Conservation (phyloP, 2,797 vertebrate genomes). For the Triplophysa bombifrons region DNA sequence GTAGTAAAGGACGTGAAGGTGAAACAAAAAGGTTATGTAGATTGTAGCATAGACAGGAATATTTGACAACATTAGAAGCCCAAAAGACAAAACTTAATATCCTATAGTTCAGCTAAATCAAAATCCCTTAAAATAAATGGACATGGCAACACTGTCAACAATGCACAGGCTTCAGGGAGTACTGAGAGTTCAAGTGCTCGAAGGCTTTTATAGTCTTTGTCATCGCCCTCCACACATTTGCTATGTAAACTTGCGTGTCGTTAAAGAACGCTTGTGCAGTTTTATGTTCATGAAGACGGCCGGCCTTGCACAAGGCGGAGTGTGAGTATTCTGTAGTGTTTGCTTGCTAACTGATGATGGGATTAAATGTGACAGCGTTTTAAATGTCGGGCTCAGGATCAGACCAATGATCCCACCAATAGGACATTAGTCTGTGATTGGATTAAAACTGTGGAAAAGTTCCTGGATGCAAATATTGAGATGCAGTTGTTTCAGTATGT, state of each 20-base stretch:
- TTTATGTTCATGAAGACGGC: constrained; percentile 51
- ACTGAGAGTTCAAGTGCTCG: constrained; percentile 27
- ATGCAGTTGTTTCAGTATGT: too few relatives aligned
- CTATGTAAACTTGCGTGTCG: constrained; percentile 18
- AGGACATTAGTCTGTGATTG: not conserved
- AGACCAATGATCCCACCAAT: not conserved
- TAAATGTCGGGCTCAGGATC: constrained; percentile 30
- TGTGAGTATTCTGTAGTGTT: constrained; percentile 22
- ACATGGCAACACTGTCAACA: not conserved
- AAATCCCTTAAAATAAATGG: not conserved
- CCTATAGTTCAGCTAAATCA: not conserved
- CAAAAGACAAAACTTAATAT: too few relatives aligned
- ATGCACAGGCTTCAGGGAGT: not conserved
- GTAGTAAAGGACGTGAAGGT: too few relatives aligned
- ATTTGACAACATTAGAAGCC: too few relatives aligned
- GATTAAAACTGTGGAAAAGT: not conserved
- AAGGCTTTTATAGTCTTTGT: constrained; percentile 10
- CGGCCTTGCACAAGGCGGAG: constrained; percentile 5
- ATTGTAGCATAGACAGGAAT: too few relatives aligned
- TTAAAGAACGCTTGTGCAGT: not conserved
- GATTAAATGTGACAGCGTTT: constrained; percentile 57
- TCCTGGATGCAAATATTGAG: not conserved
- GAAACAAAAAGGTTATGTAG: too few relatives aligned
- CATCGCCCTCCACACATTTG: constrained; percentile 6
- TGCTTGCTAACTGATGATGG: constrained; percentile 44